Evolutionary conservation across 2,797 vertebrate genomes (phyloP).

Genomic region (Pangasius mekongensis): DNA sequence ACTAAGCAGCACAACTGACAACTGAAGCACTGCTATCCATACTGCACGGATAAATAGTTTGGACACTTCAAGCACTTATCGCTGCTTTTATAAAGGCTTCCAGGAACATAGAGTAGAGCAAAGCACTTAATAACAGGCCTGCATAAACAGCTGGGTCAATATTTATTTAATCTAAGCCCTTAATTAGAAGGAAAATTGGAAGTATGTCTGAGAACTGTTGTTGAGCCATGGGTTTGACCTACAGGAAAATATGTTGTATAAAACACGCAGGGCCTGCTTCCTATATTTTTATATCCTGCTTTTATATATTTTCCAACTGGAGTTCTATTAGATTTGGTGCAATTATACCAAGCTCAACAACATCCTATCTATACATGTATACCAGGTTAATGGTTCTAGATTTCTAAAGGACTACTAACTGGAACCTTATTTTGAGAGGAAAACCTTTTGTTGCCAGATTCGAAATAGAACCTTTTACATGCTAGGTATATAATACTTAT

Average conservation of each 20-base stretch:
- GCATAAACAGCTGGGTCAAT: conserved; percentile 31
- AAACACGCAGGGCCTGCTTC: not conserved
- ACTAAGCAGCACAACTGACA: not conserved
- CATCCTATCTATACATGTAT: not conserved
- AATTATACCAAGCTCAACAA: not conserved
- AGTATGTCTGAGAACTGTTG: not conserved
- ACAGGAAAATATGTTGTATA: not conserved
- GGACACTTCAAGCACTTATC: not conserved
- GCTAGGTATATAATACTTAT: not conserved
- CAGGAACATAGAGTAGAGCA: conserved; percentile 16
- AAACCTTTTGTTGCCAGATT: too few species aligned
- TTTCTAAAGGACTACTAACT: not conserved
- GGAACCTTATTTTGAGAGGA: too few species aligned
- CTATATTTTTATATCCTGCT: not conserved
- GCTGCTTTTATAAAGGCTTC: not conserved
- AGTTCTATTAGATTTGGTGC: not conserved
- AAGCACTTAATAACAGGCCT: conserved; percentile 9
- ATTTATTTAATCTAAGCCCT: conserved; percentile 23
- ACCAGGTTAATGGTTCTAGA: not conserved
- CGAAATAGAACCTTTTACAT: too few species aligned
- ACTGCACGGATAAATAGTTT: not conserved
- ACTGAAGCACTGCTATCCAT: too few species aligned
- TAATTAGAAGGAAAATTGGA: conserved; percentile 34
- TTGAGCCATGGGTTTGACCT: not conserved
- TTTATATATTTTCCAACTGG: not conserved